These are phyloP conservation scores for Lasiommata megera DNA, from an alignment of 2,888 invertebrate species.

Conservation along the genomic window DNA sequence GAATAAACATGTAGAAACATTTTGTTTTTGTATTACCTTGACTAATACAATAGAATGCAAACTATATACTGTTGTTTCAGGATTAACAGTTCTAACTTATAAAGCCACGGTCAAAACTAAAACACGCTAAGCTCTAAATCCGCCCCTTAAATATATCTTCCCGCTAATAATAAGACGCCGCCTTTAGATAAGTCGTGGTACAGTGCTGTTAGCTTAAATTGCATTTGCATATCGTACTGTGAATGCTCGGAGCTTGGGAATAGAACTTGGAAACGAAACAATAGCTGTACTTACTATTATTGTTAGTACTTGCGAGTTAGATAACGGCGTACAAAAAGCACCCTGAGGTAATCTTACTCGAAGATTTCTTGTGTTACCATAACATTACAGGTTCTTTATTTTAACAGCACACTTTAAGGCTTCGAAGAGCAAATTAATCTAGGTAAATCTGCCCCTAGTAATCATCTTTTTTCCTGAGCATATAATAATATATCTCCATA, in stretches of 20 bases:
- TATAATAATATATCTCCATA: too few relatives aligned
- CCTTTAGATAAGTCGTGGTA: slow-evolving; percentile 40
- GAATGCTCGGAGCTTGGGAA: slow-evolving; percentile 29
- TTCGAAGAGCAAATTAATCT: too few relatives aligned
- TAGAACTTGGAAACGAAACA: slow-evolving; percentile 26
- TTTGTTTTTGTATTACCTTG: too few relatives aligned
- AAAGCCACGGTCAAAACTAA: slow-evolving; percentile 4
- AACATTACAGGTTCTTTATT: too few relatives aligned
- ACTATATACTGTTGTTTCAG: not conserved
- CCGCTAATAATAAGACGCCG: slow-evolving; percentile 31
- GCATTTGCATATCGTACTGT: slow-evolving; percentile 67
- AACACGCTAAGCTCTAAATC: slow-evolving; percentile 10
- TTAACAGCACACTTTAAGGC: too few relatives aligned
- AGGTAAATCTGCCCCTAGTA: too few relatives aligned
- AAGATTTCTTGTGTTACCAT: not conserved
- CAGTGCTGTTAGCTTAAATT: slow-evolving; percentile 68
- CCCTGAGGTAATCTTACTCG: not conserved
- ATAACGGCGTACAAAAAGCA: not conserved
- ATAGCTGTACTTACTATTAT: slow-evolving; percentile 35
- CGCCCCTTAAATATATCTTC: slow-evolving; percentile 19
- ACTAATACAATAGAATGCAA: not conserved
- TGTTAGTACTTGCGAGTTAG: slow-evolving; percentile 20
- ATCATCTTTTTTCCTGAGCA: too few relatives aligned
- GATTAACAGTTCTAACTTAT: not conserved
- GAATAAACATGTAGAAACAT: too few relatives aligned